phyloP scores from a whole-genome alignment of 2,888 invertebrate species.

The Abrostola triplasia region DNA sequence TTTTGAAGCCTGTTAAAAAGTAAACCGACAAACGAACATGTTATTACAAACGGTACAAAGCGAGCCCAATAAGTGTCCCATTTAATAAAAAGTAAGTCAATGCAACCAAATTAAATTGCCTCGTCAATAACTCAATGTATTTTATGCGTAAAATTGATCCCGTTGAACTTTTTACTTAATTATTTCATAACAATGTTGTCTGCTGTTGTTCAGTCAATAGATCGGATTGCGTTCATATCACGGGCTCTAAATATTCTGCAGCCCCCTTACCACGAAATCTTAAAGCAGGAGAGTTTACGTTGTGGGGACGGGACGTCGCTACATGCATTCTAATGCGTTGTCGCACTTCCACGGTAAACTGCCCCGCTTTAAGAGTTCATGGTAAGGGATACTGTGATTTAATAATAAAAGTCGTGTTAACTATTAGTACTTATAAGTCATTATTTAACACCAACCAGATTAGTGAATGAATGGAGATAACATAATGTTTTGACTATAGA shows the following conservation, averaged over 20 bases:
- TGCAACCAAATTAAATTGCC: slow-evolving; percentile 35
- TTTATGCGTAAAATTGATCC: slow-evolving; percentile 49
- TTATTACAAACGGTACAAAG: slow-evolving; percentile 21
- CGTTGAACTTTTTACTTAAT: slow-evolving; percentile 47
- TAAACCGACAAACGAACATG: slow-evolving; percentile 9
- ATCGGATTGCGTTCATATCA: slow-evolving; percentile 26
- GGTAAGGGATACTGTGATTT: too few species aligned
- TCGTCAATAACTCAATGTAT: slow-evolving; percentile 36
- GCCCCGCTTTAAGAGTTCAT: too few species aligned
- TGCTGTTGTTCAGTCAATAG: slow-evolving; percentile 6
- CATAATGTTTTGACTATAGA: too few species aligned
- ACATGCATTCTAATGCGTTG: too few species aligned
- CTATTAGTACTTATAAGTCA: too few species aligned
- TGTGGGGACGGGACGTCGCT: too few species aligned
- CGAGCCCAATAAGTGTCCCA: slow-evolving; percentile 31
- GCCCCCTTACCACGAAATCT: too few species aligned
- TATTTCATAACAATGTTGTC: slow-evolving; percentile 25
- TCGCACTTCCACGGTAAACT: too few species aligned
- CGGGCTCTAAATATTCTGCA: neutral
- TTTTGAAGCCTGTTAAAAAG: too few species aligned
- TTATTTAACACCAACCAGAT: too few species aligned
- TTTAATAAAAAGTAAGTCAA: slow-evolving; percentile 40
- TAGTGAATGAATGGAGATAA: too few species aligned
- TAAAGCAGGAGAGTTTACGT: too few species aligned
- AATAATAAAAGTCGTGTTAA: neutral